Percentiles rank a stretch among this genome's conserved stretches.
Conservation (phyloP, 2,113 vertebrate species). For the Galbula dea region DNA sequence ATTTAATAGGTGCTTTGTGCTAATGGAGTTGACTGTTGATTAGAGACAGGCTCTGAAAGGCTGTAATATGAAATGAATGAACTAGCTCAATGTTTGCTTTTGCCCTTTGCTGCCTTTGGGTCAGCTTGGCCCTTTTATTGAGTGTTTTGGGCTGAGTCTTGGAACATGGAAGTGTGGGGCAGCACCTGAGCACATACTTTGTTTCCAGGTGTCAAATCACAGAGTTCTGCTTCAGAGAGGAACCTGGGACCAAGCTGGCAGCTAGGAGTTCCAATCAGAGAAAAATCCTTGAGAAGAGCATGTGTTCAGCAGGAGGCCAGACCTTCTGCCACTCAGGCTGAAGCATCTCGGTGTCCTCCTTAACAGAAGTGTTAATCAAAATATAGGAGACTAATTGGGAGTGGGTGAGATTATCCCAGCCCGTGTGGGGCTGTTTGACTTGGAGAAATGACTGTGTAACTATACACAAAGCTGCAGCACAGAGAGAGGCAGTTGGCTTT, state of each 20-base stretch:
- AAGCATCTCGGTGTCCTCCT: neutral
- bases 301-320: neutral
- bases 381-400: conserved; percentile 38
- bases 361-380: conserved; percentile 39
- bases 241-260: neutral
- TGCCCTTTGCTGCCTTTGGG: neutral
- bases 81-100: conserved; percentile 3
- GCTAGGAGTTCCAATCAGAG: neutral
- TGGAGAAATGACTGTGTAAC: neutral
- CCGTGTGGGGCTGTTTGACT: conserved; percentile 29
- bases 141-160: neutral
- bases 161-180: neutral
- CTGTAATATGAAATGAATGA: neutral
- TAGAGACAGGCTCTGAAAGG: neutral
- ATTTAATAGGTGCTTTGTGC: conserved; percentile 10
- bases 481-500: neutral
- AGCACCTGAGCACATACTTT: neutral
- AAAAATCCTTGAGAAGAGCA: neutral
- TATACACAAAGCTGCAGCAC: neutral
- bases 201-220: neutral
- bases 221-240: neutral
- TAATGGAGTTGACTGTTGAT: neutral
- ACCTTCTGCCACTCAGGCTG: neutral
- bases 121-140: neutral
- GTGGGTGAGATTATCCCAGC: conserved; percentile 17